Evolutionary conservation across 2,797 vertebrate species (phyloP).

Genomic region (Epinephelus malabaricus): DNA sequence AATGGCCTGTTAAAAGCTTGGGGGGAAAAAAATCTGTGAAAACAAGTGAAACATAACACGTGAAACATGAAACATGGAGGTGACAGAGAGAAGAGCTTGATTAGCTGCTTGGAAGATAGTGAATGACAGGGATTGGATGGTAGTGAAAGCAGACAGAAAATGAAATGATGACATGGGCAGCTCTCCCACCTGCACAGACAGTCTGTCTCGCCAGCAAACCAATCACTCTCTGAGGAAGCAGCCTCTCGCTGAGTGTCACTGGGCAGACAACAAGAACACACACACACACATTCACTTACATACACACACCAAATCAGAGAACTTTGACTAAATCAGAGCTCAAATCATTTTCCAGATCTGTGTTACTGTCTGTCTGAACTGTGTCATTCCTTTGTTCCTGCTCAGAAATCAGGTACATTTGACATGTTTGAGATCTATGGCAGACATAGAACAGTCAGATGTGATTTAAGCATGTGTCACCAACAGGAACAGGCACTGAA

Average conservation of each 20-base stretch:
- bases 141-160: constrained; percentile 67
- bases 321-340: constrained; percentile 56
- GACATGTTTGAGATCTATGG: not conserved
- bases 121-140: constrained; percentile 58
- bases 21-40: not conserved
- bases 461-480: constrained; percentile 9
- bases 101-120: constrained; percentile 57
- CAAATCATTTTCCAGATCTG: constrained; percentile 38
- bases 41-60: constrained; percentile 32
- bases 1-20: not conserved
- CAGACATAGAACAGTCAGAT: constrained; percentile 30
- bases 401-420: constrained; percentile 21
- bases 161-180: constrained; percentile 70
- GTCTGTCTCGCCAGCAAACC: constrained; percentile 67
- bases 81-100: constrained; percentile 31
- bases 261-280: constrained; percentile 69
- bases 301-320: constrained; percentile 30
- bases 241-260: constrained; percentile 75
- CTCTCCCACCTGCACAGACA: constrained; percentile 73
- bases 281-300: constrained; percentile 31
- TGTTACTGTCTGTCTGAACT: constrained; percentile 37
- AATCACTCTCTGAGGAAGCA: constrained; percentile 75
- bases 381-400: constrained; percentile 13
- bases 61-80: constrained; percentile 29
- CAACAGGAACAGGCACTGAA: constrained; percentile 6